phyloP scores from a whole-genome alignment of 37 sponge, comb jelly and placozoan genomes.

The Chondrosia reniformis region DNA sequence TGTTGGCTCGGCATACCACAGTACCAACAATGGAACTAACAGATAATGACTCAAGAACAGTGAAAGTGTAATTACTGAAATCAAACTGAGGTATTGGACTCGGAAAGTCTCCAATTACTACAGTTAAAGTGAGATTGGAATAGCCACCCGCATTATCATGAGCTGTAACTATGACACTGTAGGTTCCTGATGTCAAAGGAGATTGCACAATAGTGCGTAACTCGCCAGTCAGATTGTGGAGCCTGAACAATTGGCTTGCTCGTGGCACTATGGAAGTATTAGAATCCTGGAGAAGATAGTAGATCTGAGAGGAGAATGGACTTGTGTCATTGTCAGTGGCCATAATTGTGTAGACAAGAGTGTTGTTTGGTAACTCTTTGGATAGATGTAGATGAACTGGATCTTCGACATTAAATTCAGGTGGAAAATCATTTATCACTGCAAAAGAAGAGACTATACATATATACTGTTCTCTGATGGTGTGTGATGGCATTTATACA shows the following conservation, averaged over 20 bases:
- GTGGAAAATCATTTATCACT: slow-evolving; percentile 43
- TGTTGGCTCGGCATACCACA: no score
- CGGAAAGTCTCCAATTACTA: background rate
- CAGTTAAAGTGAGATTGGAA: background rate
- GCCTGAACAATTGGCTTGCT: background rate
- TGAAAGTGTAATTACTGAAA: background rate
- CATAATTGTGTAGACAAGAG: slow-evolving; percentile 2
- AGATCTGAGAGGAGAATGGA: no score
- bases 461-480: background rate
- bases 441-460: background rate
- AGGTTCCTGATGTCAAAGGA: background rate
- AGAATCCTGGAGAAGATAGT: slow-evolving; percentile 1
- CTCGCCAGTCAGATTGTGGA: background rate
- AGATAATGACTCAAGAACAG: slow-evolving; percentile 23
- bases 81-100: slow-evolving; percentile 22
- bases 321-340: slow-evolving; percentile 45
- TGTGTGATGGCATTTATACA: background rate
- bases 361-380: background rate
- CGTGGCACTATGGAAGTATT: background rate
- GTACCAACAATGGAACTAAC: no score
- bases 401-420: slow-evolving; percentile 14
- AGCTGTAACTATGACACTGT: slow-evolving; percentile 21
- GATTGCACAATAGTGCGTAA: background rate
- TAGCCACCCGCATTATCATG: slow-evolving; percentile 13
- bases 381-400: background rate